Conservation (phyloP, 1,140 invertebrate genomes). For the Anoplophora glabripennis region DNA sequence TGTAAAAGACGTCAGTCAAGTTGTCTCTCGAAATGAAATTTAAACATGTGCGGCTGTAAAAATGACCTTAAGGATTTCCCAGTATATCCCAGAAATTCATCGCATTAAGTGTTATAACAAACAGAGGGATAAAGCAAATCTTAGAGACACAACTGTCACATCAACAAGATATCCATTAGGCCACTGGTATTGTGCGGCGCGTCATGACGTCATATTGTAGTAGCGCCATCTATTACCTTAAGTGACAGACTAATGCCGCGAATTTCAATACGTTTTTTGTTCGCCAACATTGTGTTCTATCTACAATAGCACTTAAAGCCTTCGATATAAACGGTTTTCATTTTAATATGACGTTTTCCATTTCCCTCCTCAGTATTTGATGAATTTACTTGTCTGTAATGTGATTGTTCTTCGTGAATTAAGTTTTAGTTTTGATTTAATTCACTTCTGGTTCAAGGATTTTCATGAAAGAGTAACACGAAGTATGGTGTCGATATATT, state of each 20-base stretch:
- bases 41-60: slow-evolving; percentile 13
- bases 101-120: slow-evolving; percentile 27
- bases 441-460: too few relatives aligned
- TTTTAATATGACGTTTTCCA: slow-evolving; percentile 41
- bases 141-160: slow-evolving; percentile 36
- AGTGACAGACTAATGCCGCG: slow-evolving; percentile 39
- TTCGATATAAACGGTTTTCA: slow-evolving; percentile 34
- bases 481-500: too few relatives aligned
- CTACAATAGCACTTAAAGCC: slow-evolving; percentile 33
- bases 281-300: slow-evolving; percentile 31
- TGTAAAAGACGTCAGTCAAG: too few relatives aligned
- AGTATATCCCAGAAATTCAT: slow-evolving; percentile 23
- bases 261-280: slow-evolving; percentile 40
- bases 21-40: slow-evolving; percentile 1
- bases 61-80: slow-evolving; percentile 13
- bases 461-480: too few relatives aligned
- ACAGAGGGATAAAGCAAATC: slow-evolving; percentile 25
- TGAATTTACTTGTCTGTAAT: slow-evolving; percentile 19
- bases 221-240: slow-evolving; percentile 39
- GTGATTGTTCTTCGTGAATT: too few relatives aligned
- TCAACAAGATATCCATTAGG: slow-evolving; percentile 35
- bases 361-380: slow-evolving; percentile 28
- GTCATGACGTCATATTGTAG: background rate
- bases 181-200: background rate
- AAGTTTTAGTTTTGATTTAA: too few relatives aligned